Conservation (phyloP, 2,797 vertebrate genomes). For the Okamejei kenojei region DNA sequence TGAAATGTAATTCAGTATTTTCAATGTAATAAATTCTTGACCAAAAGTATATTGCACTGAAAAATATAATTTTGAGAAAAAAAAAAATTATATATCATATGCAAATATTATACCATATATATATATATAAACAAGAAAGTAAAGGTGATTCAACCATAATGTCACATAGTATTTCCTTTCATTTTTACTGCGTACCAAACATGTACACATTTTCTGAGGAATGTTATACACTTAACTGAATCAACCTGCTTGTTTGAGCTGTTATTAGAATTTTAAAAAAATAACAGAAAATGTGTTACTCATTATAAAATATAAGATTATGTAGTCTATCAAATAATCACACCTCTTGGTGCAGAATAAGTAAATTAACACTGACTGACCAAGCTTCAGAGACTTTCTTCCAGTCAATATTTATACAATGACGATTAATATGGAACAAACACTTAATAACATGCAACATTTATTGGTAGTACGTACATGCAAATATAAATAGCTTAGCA, state of each 20-base stretch:
- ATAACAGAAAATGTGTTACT: not conserved
- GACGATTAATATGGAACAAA: conserved; percentile 3
- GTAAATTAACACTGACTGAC: conserved; percentile 11
- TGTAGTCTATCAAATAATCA: not conserved
- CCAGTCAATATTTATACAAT: conserved; percentile 4
- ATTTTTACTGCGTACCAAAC: not conserved
- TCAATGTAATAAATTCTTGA: not conserved
- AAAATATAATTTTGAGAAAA: not conserved
- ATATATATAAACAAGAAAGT: not conserved
- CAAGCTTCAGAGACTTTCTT: not conserved
- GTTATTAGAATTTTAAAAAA: not conserved
- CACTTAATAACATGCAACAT: conserved; percentile 35
- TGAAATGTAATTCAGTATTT: not conserved
- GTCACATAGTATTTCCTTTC: not conserved
- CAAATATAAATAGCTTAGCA: conserved; percentile 36
- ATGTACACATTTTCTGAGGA: not conserved
- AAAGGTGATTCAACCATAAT: not conserved
- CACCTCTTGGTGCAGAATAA: not conserved
- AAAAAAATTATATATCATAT: not conserved
- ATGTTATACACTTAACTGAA: not conserved
- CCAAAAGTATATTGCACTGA: not conserved
- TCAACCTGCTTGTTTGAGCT: not conserved
- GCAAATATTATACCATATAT: too few species aligned
- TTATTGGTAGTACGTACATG: conserved; percentile 24
- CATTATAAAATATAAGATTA: conserved; percentile 15